These are phyloP conservation scores for Cephalopholis sonnerati DNA, from an alignment of 2,113 vertebrate genomes.

Conservation along the genomic window DNA sequence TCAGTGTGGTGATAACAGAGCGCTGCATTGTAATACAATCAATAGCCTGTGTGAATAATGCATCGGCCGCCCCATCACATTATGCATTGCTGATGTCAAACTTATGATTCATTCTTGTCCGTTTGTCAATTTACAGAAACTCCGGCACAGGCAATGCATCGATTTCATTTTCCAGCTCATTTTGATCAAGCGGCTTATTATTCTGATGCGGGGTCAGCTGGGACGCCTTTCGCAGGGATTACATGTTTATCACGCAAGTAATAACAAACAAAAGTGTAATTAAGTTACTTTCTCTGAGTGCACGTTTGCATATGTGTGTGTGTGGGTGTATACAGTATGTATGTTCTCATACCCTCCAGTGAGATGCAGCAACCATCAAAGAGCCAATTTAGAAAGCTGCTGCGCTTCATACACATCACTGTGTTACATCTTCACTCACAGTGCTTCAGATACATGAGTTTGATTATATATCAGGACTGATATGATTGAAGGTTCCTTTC, in stretches of 20 bases:
- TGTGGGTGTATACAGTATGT: slow-evolving; percentile 22
- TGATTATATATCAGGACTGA: slow-evolving; percentile 42
- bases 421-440: slow-evolving; percentile 30
- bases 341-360: slow-evolving; percentile 50
- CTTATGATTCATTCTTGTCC: slow-evolving; percentile 65
- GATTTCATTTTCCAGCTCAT: slow-evolving; percentile 58
- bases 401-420: slow-evolving; percentile 38
- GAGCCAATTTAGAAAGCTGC: slow-evolving; percentile 66
- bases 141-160: slow-evolving; percentile 44
- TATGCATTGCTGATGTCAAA: slow-evolving; percentile 68
- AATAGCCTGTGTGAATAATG: slow-evolving; percentile 69
- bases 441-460: neutral
- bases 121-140: slow-evolving; percentile 65
- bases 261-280: slow-evolving; percentile 49
- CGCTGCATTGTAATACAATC: slow-evolving; percentile 57
- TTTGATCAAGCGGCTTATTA: slow-evolving; percentile 54
- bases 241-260: slow-evolving; percentile 47
- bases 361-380: slow-evolving; percentile 70
- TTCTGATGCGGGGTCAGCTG: slow-evolving; percentile 37
- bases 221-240: slow-evolving; percentile 27
- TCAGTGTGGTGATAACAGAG: slow-evolving; percentile 47
- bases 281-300: slow-evolving; percentile 10
- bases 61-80: slow-evolving; percentile 57
- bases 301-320: slow-evolving; percentile 2
- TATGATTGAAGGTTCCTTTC: slow-evolving; percentile 39